These are phyloP conservation scores for Crypturellus undulatus DNA, from an alignment of 2,113 vertebrate genomes.

Conservation along the genomic window DNA sequence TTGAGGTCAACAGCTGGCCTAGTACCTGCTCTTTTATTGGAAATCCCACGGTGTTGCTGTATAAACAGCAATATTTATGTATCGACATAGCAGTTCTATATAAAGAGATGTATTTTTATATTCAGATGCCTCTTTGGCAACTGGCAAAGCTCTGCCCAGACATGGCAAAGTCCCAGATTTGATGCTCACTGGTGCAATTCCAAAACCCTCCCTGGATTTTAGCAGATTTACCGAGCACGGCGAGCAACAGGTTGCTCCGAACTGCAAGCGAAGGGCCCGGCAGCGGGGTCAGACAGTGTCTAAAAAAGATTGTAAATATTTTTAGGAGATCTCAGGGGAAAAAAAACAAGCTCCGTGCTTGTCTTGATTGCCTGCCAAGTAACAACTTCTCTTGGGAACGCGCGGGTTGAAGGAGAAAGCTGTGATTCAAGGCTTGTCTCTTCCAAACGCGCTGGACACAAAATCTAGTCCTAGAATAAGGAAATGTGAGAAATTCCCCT, in stretches of 20 bases:
- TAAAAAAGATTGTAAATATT: neutral
- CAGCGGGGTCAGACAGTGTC: accelerated
- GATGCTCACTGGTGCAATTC: neutral
- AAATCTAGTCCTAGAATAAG: neutral
- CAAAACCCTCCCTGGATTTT: neutral
- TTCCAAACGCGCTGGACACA: neutral
- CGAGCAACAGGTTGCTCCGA: accelerated
- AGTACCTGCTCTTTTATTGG: neutral
- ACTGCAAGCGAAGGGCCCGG: neutral
- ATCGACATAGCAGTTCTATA: neutral
- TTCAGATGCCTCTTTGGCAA: no score
- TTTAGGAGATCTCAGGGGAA: neutral
- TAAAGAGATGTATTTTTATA: neutral
- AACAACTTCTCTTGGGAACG: neutral
- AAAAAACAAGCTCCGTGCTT: neutral
- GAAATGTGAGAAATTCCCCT: no score
- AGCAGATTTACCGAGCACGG: neutral
- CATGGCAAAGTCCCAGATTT: neutral
- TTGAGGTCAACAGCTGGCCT: neutral
- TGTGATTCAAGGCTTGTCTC: neutral
- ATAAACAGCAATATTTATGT: neutral
- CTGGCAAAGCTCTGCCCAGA: neutral
- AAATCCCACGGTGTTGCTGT: neutral
- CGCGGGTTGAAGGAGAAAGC: neutral
- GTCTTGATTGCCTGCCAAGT: neutral